Base-by-base conservation (phyloP, 2,797 vertebrate species). In the Danio albolineatus region DNA sequence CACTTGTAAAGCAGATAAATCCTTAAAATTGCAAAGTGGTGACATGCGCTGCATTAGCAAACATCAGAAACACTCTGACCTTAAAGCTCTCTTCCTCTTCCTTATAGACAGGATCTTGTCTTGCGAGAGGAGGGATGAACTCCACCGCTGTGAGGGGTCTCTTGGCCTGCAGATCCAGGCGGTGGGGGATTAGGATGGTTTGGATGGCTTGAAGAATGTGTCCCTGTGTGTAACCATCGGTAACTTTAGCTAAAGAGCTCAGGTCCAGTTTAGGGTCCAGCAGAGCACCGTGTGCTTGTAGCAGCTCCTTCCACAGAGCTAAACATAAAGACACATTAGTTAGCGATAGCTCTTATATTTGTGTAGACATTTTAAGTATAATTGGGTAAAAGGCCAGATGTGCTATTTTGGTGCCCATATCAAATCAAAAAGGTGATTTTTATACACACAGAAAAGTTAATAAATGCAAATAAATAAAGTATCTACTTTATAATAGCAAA, bases 81-180 rank as follows among this genome's bases (percentile, higher is more conserved):
- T 96, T 94, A 17, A 95, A 94, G 0, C 83, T 61, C 51, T 95
- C 93, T 4, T 96, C 94, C 36, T 96, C 95, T 78, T 96, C 93
- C 67, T 84, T 93, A 90, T 93, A 96, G 38, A 96, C 91, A 0
- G 95, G 95, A 4, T 89, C 85, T 53, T 92, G 91, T 3, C 78
- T 82, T 80, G 93, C 90, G 10, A 96, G 90, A 0, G 83, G 54
- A 0, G 78, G n/a, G 3, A 94, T 64, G 48, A 96, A 95, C 86
- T 96, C 96, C 0, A 28, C 41, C 0, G 95, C 90, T 0, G 21
- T 85, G 59, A 96, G 90, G 0, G 95, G 93, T 43, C 87, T 94
- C 4, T 78, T 87, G 7, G 0, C 0, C 82, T 94, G 91, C 80
- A 89, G 93, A 78, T 82, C 75, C 57, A 94, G 44, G 8, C 95